Evolutionary conservation across 2,113 vertebrate species (phyloP), one percentile per base, ranked within the genome.

Genomic region (Salminus brasiliensis): DNA sequence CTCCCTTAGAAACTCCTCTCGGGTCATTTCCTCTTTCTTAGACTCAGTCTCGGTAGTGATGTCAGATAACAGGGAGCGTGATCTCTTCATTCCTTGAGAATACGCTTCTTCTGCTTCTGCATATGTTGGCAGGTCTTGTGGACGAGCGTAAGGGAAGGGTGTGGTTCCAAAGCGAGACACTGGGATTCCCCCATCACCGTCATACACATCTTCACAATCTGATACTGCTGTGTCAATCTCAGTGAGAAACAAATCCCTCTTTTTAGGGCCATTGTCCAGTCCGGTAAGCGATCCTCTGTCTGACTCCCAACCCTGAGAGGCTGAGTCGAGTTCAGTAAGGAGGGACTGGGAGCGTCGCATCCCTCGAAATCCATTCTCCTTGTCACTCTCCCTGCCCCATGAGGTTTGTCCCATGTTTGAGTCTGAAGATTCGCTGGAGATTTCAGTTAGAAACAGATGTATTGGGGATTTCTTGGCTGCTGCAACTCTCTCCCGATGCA

Each of bases 361-460:
- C 52, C 92, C 91, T 86, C 87, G 87, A 63, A 88, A 85, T 87
- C 72, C 39, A 81, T 73, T 32, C 67, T 89, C 36, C 49, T 78
- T 74, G 4, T 88, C 80, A 41, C 18, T 69, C 30, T 70, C 87
- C 62, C 67, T 66, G 67, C 84, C 83, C 88, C 90, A 92, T 5
- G 83, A 83, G 21, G 25, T 62, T 53, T 84, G 74, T 34, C 91
- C 91, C 0, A 84, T 67, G 78, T 88, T 93, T 36, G 84, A 59
- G 60, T 92, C 90, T 27, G 60, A 84, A 2, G 88, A 81, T 63
- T 93, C 93, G 13, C 85, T 91, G 0, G 92, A 90, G 85, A 94
- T 90, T 81, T 94, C 93, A 0, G 93, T 94, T 72, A 94, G 84
- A 81, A 94, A 94, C 79, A 94, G 82, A 73, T 94, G 93, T 90